phyloP scores from a whole-genome alignment of 2,113 vertebrate species.

The Platichthys stellatus region DNA sequence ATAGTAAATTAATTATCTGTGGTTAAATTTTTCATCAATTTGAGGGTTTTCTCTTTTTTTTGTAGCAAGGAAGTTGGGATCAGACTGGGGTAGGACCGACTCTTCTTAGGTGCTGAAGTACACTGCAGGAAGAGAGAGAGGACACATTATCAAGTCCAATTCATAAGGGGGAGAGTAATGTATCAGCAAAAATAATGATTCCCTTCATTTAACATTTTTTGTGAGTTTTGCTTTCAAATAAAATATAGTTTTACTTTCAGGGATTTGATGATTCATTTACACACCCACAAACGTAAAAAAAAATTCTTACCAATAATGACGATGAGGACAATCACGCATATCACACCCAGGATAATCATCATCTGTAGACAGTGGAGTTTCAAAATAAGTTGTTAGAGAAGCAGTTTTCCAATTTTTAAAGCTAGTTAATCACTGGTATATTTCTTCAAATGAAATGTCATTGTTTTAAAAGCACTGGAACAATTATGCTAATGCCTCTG shows the following conservation, averaged over 20 bases:
- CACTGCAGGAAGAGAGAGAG: slow-evolving; percentile 69
- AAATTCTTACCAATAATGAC: slow-evolving; percentile 92
- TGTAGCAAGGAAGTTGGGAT: slow-evolving; percentile 74
- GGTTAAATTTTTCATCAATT: slow-evolving; percentile 73
- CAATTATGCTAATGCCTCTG: no score
- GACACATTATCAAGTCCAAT: background rate
- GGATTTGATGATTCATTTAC: background rate
- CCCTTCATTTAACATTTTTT: background rate
- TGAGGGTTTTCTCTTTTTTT: slow-evolving; percentile 48
- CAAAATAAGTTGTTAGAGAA: slow-evolving; percentile 30
- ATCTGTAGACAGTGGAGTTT: slow-evolving; percentile 82
- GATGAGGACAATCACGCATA: slow-evolving; percentile 91
- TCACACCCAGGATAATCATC: slow-evolving; percentile 94
- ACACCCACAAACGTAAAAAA: background rate
- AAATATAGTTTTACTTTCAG: background rate
- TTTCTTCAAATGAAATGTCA: background rate
- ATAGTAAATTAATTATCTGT: slow-evolving; percentile 71
- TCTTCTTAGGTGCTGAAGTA: slow-evolving; percentile 87
- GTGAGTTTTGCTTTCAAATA: background rate
- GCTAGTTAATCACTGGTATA: background rate
- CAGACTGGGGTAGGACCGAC: slow-evolving; percentile 79
- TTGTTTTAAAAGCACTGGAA: background rate
- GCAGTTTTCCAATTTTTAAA: background rate
- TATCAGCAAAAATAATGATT: background rate
- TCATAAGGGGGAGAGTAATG: background rate